phyloP scores from a whole-genome alignment of 2,113 vertebrate species.

The Dasyornis broadbenti region DNA sequence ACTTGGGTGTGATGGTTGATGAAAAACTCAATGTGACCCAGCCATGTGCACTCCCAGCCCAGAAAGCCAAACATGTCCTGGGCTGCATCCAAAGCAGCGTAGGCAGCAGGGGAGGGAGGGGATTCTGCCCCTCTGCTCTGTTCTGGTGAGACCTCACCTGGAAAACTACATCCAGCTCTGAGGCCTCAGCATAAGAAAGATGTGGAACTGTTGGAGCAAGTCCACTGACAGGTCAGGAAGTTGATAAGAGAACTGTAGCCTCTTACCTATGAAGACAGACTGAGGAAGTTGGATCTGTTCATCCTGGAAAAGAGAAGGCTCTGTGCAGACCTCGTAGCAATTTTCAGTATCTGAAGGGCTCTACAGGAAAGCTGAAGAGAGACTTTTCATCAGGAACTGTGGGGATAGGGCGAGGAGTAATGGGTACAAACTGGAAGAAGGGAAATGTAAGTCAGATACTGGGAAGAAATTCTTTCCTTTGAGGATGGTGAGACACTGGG shows the following conservation, averaged over 20 bases:
- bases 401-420: background rate
- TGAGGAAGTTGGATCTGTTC: background rate
- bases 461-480: background rate
- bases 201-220: background rate
- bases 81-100: background rate
- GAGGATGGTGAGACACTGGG: background rate
- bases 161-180: background rate
- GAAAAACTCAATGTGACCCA: background rate
- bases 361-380: background rate
- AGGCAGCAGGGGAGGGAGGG: background rate
- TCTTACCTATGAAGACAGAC: background rate
- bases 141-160: background rate
- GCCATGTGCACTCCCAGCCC: fast-evolving
- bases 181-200: fast-evolving
- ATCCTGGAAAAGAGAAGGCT: background rate
- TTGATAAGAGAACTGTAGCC: background rate
- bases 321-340: background rate
- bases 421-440: background rate
- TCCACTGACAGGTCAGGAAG: background rate
- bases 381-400: background rate
- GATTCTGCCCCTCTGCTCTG: background rate
- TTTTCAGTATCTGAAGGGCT: background rate
- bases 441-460: background rate
- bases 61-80: fast-evolving
- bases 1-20: background rate